phyloP scores from a whole-genome alignment of 64 coral and sea anemone genomes.

The Pocillopora verrucosa region DNA sequence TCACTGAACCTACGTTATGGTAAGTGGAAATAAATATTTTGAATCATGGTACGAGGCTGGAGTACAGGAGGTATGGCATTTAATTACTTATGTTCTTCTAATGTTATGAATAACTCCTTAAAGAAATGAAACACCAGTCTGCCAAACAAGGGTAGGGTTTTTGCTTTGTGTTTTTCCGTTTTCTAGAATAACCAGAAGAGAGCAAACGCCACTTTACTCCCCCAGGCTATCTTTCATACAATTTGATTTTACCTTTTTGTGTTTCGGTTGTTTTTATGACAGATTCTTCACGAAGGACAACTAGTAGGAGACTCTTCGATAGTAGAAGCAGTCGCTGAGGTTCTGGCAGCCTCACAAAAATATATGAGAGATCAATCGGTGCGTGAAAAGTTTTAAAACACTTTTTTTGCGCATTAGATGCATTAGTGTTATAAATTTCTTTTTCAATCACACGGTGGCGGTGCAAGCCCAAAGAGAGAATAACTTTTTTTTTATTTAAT shows the following conservation, averaged over 20 bases:
- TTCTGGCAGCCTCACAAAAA: conserved; percentile 72
- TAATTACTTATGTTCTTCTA: too few relatives aligned
- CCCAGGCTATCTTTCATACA: too few relatives aligned
- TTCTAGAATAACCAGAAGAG: too few relatives aligned
- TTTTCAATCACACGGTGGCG: neutral
- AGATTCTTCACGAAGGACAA: conserved; percentile 46
- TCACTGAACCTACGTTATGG: too few relatives aligned
- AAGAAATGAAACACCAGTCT: too few relatives aligned
- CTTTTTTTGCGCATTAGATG: neutral
- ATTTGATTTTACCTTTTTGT: neutral
- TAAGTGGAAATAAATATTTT: too few relatives aligned
- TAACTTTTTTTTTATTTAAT: neutral
- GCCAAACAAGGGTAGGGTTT: too few relatives aligned
- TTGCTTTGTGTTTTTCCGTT: too few relatives aligned
- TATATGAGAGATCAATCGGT: conserved; percentile 91
- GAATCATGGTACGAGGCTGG: too few relatives aligned
- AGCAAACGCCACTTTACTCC: too few relatives aligned
- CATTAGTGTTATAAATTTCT: neutral
- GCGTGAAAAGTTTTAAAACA: neutral
- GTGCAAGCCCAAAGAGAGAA: neutral
- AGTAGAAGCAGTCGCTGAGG: conserved; percentile 57
- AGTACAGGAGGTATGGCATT: too few relatives aligned
- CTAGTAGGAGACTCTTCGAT: conserved; percentile 37
- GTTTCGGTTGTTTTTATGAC: neutral
- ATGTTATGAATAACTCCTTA: too few relatives aligned